A percentile compares a stretch with the other conserved stretches of the same genome.
phyloP scores from a whole-genome alignment of 2,888 invertebrate species.

The Cantharis rufa region DNA sequence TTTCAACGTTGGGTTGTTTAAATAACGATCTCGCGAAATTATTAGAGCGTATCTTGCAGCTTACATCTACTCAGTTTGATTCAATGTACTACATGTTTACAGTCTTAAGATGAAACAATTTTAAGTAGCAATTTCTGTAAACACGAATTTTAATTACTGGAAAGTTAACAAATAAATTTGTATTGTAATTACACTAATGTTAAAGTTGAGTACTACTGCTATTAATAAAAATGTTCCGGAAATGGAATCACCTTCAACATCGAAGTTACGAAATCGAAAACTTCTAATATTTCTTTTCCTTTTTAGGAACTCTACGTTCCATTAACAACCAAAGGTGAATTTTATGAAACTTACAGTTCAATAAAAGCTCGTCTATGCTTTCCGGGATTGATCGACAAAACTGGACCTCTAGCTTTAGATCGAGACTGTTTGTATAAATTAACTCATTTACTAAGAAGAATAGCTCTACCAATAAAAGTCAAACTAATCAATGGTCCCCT shows the following conservation, averaged over 20 bases:
- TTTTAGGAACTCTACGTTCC: constrained; percentile 73
- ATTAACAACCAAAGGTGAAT: constrained; percentile 74
- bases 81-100: constrained; percentile 19
- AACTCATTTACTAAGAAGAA: constrained; percentile 61
- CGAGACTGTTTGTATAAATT: constrained; percentile 59
- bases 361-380: constrained; percentile 61
- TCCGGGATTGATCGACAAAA: constrained; percentile 60
- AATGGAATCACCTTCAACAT: constrained; percentile 7
- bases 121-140: constrained; percentile 22
- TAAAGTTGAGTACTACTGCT: background rate
- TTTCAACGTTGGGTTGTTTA: background rate
- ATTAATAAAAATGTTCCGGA: constrained; percentile 5
- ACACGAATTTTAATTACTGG: constrained; percentile 13
- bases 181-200: background rate
- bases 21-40: background rate
- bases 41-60: constrained; percentile 13
- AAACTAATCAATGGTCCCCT: constrained; percentile 64
- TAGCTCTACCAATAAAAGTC: constrained; percentile 64
- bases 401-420: constrained; percentile 56
- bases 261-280: background rate
- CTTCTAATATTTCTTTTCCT: constrained; percentile 14
- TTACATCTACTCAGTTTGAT: background rate
- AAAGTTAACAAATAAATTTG: constrained; percentile 14
- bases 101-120: constrained; percentile 19
- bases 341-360: constrained; percentile 69